phyloP scores from a whole-genome alignment of 1,140 invertebrate species.

The Stegodyphus dumicola region DNA sequence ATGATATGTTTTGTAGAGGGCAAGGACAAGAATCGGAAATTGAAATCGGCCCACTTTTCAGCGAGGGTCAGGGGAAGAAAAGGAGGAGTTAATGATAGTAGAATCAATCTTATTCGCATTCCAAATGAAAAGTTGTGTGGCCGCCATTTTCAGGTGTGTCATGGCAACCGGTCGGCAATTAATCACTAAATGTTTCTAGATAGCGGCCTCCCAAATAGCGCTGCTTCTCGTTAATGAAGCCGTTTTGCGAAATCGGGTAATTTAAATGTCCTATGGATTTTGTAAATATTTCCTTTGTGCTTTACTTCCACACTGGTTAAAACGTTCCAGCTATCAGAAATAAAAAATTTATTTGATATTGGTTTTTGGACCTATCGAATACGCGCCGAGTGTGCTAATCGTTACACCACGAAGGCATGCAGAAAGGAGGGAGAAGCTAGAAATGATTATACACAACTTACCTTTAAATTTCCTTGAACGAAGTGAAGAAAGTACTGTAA shows the following conservation, averaged over 20 bases:
- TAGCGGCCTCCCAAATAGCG: constrained; percentile 7
- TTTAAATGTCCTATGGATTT: not conserved
- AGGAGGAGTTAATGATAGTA: constrained; percentile 18
- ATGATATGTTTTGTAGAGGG: too few species aligned
- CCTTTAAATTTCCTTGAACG: too few species aligned
- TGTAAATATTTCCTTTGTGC: not conserved
- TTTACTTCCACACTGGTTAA: too few species aligned
- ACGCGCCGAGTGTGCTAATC: too few species aligned
- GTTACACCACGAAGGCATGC: too few species aligned
- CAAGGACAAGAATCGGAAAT: too few species aligned
- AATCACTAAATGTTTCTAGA: constrained; percentile 10
- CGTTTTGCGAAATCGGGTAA: not conserved
- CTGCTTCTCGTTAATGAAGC: constrained; percentile 27
- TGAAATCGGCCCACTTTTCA: not conserved
- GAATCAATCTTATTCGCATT: constrained; percentile 44
- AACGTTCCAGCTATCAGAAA: too few species aligned
- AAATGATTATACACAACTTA: too few species aligned
- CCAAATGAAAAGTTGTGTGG: constrained; percentile 32
- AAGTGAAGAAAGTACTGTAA: too few species aligned
- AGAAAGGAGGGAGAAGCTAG: too few species aligned
- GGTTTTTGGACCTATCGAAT: too few species aligned
- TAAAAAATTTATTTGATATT: too few species aligned
- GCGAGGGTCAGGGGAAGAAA: not conserved
- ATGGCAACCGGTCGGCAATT: not conserved
- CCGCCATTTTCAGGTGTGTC: constrained; percentile 23